phyloP scores from a whole-genome alignment of 2,888 invertebrate species.

The Lasioglossum marginatum region DNA sequence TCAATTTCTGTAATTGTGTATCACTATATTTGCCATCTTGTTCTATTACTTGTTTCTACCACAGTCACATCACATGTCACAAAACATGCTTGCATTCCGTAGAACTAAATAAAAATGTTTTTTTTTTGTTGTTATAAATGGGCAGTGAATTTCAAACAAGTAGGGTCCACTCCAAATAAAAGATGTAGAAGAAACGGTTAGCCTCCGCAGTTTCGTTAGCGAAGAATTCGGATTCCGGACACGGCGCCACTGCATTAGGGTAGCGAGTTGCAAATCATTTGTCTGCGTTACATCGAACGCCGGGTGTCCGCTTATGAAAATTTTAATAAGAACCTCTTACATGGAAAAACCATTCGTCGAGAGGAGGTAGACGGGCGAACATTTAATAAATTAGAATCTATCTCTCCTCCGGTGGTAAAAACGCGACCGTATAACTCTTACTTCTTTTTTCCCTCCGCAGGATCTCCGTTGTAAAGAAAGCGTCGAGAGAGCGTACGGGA shows the following conservation, averaged over 20 bases:
- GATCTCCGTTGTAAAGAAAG: slow-evolving; percentile 33
- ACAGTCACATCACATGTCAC: no score
- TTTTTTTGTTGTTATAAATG: no score
- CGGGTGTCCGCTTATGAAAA: not conserved
- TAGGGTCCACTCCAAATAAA: no score
- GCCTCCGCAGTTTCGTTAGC: not conserved
- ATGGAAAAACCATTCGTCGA: not conserved
- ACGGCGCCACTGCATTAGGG: not conserved
- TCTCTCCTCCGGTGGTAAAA: not conserved
- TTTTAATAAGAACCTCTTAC: not conserved
- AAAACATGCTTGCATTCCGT: no score
- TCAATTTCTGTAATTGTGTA: no score
- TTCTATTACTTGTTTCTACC: no score
- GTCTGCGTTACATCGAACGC: not conserved
- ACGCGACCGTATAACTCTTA: slow-evolving; percentile 34
- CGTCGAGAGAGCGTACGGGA: not conserved
- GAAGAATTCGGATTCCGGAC: not conserved
- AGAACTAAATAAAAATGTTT: no score
- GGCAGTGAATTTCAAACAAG: no score
- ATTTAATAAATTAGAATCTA: slow-evolving; percentile 16
- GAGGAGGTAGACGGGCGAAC: not conserved
- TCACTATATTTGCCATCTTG: no score
- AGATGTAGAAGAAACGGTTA: not conserved
- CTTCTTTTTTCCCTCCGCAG: not conserved
- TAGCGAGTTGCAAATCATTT: not conserved